These are phyloP conservation scores for Danio kyathit DNA, from an alignment of 2,797 vertebrate genomes.

Conservation along the genomic window DNA sequence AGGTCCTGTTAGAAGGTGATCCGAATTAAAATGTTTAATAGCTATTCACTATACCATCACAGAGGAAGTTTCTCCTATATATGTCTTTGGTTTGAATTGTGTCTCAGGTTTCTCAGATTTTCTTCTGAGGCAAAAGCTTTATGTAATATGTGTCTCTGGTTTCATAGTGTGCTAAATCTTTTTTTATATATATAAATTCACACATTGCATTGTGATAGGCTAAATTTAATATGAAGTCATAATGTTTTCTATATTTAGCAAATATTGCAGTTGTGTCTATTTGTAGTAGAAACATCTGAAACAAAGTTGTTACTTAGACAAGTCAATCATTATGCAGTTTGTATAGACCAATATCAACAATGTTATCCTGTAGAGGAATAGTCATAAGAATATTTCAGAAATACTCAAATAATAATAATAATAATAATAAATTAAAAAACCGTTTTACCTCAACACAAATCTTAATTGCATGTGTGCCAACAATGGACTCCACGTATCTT, in stretches of 20 bases:
- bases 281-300: neutral
- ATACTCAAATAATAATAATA: neutral
- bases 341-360: neutral
- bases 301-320: neutral
- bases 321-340: neutral
- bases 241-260: no score
- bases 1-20: neutral
- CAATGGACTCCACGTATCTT: slow-evolving; percentile 71
- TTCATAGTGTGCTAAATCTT: neutral
- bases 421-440: no score
- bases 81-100: neutral
- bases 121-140: neutral
- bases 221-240: neutral
- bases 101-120: neutral
- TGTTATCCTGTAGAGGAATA: neutral
- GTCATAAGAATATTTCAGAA: neutral
- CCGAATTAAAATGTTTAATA: neutral
- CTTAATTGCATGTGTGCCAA: slow-evolving; percentile 73
- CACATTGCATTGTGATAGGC: no score
- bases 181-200: no score
- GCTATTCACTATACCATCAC: neutral
- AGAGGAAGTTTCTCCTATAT: neutral
- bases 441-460: slow-evolving; percentile 72
- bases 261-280: neutral
- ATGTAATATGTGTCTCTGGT: neutral